These are phyloP conservation scores for Benthosema pterotum DNA, from an alignment of 2,797 vertebrate species.

Conservation along the genomic window DNA sequence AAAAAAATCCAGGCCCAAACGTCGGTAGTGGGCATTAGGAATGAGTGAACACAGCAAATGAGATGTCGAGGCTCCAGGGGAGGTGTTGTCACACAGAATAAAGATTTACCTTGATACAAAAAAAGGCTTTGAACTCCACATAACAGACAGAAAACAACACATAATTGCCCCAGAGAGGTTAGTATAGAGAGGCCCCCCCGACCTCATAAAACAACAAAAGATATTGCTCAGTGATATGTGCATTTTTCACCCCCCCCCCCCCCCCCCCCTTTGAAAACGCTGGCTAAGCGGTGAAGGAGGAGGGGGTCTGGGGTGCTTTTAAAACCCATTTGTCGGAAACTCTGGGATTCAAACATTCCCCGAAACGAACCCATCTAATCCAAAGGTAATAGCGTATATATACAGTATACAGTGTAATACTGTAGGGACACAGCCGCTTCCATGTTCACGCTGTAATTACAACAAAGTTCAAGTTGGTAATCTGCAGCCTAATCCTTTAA, in stretches of 20 bases:
- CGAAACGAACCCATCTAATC: conserved; percentile 3
- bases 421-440: conserved; percentile 35
- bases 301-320: conserved; percentile 19
- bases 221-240: conserved; percentile 65
- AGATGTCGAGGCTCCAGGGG: conserved; percentile 29
- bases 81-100: conserved; percentile 43
- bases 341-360: conserved; percentile 14
- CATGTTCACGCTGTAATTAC: conserved; percentile 45
- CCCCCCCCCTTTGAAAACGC: conserved; percentile 17
- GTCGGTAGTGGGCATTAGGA: conserved; percentile 39
- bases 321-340: conserved; percentile 26
- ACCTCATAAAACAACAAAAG: conserved; percentile 54
- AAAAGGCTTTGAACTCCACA: conserved; percentile 55
- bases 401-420: no score
- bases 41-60: conserved; percentile 59
- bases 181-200: conserved; percentile 53
- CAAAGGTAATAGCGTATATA: conserved; percentile 32
- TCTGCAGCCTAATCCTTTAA: conserved; percentile 24
- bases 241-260: conserved; percentile 35
- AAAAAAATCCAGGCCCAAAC: conserved; percentile 34
- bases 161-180: conserved; percentile 44
- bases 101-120: conserved; percentile 60
- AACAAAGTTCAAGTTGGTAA: conserved; percentile 27
- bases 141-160: conserved; percentile 34
- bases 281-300: background rate